Evolutionary conservation across 2,113 vertebrate species (phyloP).

Genomic region (Sander vitreus): DNA sequence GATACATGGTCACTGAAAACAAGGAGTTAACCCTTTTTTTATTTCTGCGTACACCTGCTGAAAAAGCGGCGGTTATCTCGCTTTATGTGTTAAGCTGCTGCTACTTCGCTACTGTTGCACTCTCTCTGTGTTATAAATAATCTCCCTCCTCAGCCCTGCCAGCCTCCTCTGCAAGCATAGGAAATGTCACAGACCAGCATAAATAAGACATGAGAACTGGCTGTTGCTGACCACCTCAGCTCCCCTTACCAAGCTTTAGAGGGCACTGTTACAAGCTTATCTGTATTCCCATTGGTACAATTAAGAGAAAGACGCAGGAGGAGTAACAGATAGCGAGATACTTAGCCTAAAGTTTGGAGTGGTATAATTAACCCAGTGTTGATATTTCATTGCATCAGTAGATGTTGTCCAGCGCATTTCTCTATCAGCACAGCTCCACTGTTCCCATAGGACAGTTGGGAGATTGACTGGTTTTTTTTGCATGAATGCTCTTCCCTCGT

Average conservation of each 20-base stretch:
- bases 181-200: slow-evolving; percentile 61
- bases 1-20: background rate
- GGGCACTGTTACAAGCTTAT: slow-evolving; percentile 26
- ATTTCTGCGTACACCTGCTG: slow-evolving; percentile 28
- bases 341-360: slow-evolving; percentile 7
- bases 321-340: background rate
- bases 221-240: slow-evolving; percentile 48
- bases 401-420: slow-evolving; percentile 26
- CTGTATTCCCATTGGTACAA: slow-evolving; percentile 22
- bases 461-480: slow-evolving; percentile 55
- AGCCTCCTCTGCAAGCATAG: slow-evolving; percentile 3
- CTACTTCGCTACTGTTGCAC: slow-evolving; percentile 19
- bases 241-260: slow-evolving; percentile 30
- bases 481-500: slow-evolving; percentile 54
- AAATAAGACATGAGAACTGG: slow-evolving; percentile 60
- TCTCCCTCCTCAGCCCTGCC: slow-evolving; percentile 25
- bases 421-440: slow-evolving; percentile 28
- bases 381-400: slow-evolving; percentile 26
- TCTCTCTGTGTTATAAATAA: slow-evolving; percentile 45
- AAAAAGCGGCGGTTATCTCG: slow-evolving; percentile 22
- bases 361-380: background rate
- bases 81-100: slow-evolving; percentile 38
- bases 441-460: slow-evolving; percentile 47
- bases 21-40: background rate
- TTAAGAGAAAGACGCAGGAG: slow-evolving; percentile 3